Evolutionary conservation across 2,113 vertebrate species (phyloP).

Genomic region (Xyrauchen texanus): DNA sequence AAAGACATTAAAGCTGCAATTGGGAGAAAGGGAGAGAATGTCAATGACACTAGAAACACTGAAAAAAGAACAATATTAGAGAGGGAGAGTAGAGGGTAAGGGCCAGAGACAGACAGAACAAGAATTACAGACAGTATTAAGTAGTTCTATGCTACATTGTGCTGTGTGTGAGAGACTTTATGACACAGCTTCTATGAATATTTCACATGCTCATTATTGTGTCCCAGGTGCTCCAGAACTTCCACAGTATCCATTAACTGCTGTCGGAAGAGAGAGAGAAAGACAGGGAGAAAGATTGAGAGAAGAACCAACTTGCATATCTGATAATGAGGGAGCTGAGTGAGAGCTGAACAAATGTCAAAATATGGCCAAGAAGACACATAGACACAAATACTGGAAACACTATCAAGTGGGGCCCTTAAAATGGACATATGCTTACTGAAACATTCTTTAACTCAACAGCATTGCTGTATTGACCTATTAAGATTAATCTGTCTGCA

Average conservation of each 20-base stretch:
- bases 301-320: background rate
- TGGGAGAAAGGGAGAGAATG: slow-evolving; percentile 1
- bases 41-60: background rate
- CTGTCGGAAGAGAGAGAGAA: background rate
- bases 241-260: slow-evolving; percentile 10
- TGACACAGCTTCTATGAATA: slow-evolving; percentile 46
- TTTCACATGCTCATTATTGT: slow-evolving; percentile 53
- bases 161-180: slow-evolving; percentile 33
- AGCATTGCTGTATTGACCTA: background rate
- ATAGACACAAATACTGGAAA: background rate
- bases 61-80: background rate
- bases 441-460: background rate
- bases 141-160: slow-evolving; percentile 11
- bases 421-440: background rate
- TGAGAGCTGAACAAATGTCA: slow-evolving; percentile 15
- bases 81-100: background rate
- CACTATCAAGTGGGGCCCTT: background rate
- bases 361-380: slow-evolving; percentile 9
- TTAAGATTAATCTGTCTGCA: slow-evolving; percentile 8
- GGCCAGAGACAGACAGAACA: background rate
- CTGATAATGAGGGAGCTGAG: slow-evolving; percentile 28
- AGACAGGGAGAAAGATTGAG: background rate
- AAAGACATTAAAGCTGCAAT: background rate
- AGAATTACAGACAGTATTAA: background rate
- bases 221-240: slow-evolving; percentile 43